Evolutionary conservation across 2,113 vertebrate genomes (phyloP).

Genomic region (Pungitius pungitius): DNA sequence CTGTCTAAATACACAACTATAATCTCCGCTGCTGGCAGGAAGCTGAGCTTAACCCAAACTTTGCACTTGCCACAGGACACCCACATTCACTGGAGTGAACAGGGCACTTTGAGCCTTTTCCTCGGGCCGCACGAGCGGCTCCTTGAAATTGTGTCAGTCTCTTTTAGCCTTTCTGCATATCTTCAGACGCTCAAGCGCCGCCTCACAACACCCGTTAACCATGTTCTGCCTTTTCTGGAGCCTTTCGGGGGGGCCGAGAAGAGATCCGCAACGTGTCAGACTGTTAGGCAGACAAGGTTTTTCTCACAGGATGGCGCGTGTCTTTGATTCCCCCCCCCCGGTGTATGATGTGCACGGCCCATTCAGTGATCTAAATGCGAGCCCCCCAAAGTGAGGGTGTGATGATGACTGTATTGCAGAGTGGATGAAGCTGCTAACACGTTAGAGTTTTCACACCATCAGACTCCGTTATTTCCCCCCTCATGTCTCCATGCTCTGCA

Average conservation of each 20-base stretch:
- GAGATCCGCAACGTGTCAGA: constrained; percentile 64
- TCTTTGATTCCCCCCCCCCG: constrained; percentile 56
- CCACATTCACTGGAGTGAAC: constrained; percentile 68
- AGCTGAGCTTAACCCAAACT: constrained; percentile 68
- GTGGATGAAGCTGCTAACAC: constrained; percentile 69
- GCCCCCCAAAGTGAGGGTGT: constrained; percentile 55
- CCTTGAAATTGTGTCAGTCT: constrained; percentile 67
- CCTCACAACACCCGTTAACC: constrained; percentile 58
- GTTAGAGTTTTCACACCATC: constrained; percentile 75
- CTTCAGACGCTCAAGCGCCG: constrained; percentile 53
- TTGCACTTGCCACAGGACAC: constrained; percentile 65
- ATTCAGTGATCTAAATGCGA: constrained; percentile 71
- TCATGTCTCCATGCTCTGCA: constrained; percentile 68
- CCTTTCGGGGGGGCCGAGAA: constrained; percentile 44
- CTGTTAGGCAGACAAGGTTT: constrained; percentile 67
- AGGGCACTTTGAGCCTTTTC: constrained; percentile 56
- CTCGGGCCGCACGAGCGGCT: constrained; percentile 45
- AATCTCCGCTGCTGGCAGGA: constrained; percentile 67
- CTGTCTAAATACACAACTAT: constrained; percentile 63
- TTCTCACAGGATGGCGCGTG: constrained; percentile 57
- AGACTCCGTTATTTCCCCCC: constrained; percentile 65
- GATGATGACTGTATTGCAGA: constrained; percentile 63
- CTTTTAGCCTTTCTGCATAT: constrained; percentile 61
- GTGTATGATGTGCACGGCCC: constrained; percentile 64
- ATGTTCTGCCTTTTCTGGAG: constrained; percentile 64